A percentile compares a stretch with the other conserved stretches of the same genome.
Evolutionary conservation across 2,888 invertebrate species (phyloP).

Genomic region (Phasia obesa): DNA sequence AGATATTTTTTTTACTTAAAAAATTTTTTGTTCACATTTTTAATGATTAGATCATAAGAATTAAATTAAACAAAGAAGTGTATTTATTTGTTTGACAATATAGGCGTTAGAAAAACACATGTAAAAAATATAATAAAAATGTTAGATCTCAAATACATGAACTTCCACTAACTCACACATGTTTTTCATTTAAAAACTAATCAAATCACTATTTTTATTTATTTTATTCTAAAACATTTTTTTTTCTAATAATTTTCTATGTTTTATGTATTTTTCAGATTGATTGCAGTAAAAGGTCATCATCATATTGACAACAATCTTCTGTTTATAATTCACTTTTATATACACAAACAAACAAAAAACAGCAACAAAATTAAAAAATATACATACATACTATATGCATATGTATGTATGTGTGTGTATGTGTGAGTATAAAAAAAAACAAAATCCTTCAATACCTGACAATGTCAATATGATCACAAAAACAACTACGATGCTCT

Average conservation of each 20-base stretch:
- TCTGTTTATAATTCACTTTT: conserved; percentile 11
- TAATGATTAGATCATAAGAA: no score
- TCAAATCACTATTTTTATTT: conserved; percentile 1
- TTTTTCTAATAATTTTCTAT: conserved; percentile 5
- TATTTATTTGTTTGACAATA: no score
- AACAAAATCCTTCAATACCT: conserved; percentile 59
- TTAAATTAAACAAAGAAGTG: no score
- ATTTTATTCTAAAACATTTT: not conserved
- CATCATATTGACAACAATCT: conserved; percentile 57
- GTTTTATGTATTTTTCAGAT: conserved; percentile 60
- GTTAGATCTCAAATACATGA: not conserved
- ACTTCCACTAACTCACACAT: not conserved
- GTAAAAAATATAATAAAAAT: not conserved
- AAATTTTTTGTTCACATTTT: no score
- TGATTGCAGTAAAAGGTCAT: conserved; percentile 60
- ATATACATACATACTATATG: not conserved
- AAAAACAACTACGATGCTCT: conserved; percentile 24
- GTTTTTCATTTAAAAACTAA: conserved; percentile 6
- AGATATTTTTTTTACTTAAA: no score
- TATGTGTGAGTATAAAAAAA: not conserved
- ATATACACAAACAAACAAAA: conserved; percentile 7
- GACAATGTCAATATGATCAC: conserved; percentile 65
- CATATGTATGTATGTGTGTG: not conserved
- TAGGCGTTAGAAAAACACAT: not conserved
- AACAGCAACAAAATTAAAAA: conserved; percentile 6